A percentile compares a stretch with the other conserved stretches of the same genome.
Evolutionary conservation across 2,888 invertebrate genomes (phyloP).

Genomic region (Drosophila histrio): DNA sequence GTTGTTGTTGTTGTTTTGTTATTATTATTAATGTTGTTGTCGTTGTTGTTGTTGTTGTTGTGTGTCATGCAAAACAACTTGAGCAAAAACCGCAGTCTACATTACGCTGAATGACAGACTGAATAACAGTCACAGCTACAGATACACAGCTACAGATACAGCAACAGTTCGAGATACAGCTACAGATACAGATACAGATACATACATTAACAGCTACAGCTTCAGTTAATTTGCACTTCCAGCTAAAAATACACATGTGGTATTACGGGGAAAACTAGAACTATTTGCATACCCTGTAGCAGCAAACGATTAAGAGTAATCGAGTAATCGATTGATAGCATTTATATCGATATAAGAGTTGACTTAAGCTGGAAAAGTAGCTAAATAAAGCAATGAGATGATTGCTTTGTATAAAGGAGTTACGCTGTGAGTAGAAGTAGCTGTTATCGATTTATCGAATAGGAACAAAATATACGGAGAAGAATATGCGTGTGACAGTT

Average conservation of each 20-base stretch:
- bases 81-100: constrained; percentile 24
- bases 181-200: not conserved
- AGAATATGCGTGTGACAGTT: too few species aligned
- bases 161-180: not conserved
- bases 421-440: too few species aligned
- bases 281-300: not conserved
- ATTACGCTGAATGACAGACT: constrained; percentile 11
- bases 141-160: not conserved
- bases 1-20: constrained; percentile 32
- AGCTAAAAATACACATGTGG: not conserved
- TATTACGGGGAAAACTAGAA: not conserved
- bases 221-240: not conserved
- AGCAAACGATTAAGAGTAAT: not conserved
- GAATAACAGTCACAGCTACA: constrained; percentile 8
- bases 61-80: constrained; percentile 44
- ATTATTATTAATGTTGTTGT: constrained; percentile 2
- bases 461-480: too few species aligned
- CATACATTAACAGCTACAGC: not conserved
- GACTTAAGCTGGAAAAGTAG: too few species aligned
- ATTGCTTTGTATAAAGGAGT: too few species aligned
- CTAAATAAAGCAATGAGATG: too few species aligned
- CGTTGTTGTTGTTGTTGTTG: constrained; percentile 25
- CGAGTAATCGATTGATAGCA: too few species aligned
- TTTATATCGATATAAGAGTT: too few species aligned
- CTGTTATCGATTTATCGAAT: not conserved